Conservation (phyloP, 2,113 vertebrate genomes). For the Harpagus bidentatus region DNA sequence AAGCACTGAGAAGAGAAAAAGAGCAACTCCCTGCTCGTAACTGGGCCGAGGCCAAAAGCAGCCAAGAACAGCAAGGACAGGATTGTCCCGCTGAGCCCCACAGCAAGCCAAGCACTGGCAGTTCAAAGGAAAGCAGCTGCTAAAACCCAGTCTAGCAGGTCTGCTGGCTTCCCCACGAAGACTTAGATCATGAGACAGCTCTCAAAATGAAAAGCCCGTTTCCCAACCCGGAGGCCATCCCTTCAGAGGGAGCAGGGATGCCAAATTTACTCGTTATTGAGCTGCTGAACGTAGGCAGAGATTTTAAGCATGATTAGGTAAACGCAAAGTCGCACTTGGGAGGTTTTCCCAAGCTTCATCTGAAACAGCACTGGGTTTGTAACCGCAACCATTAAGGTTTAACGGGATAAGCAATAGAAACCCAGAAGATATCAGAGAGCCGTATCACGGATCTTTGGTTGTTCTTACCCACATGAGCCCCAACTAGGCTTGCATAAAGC, state of each 20-base stretch:
- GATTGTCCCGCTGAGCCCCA: neutral
- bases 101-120: neutral
- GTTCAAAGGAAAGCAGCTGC: neutral
- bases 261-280: neutral
- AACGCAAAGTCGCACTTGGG: neutral
- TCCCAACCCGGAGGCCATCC: neutral
- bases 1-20: neutral
- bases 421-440: neutral
- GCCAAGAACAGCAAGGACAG: neutral
- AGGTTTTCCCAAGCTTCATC: neutral
- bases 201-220: neutral
- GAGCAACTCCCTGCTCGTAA: neutral
- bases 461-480: neutral
- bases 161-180: neutral
- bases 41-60: neutral
- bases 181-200: neutral
- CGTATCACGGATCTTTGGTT: accelerated
- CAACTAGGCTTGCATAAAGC: neutral
- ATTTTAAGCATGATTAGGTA: neutral
- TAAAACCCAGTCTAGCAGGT: neutral
- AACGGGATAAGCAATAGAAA: neutral
- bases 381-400: accelerated
- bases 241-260: neutral
- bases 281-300: neutral
- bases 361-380: neutral